Base-by-base conservation (phyloP, 2,888 invertebrate species). In the Pogonocherus hispidulus region DNA sequence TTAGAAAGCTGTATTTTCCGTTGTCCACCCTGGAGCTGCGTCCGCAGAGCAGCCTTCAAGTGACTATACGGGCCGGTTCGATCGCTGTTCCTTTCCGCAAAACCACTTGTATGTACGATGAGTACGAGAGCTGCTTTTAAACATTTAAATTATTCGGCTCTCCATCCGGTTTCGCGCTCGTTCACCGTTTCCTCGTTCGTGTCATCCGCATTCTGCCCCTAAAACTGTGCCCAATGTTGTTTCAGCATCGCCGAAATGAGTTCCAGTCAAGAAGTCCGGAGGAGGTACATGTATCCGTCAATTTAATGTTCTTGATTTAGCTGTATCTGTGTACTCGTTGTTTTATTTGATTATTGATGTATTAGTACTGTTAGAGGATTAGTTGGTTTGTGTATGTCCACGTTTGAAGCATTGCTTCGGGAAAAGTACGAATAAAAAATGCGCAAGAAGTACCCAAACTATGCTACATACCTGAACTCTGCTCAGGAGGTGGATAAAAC, bases 211-310 rank as follows among this genome's bases (percentile, higher is more conserved):
- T 71, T n/a, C n/a, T 57, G 46, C 63, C 67, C 32, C 51, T 37
- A 62, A 70, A 72, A 73, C 59, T 57, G 51, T 59, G 18, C 37
- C 54, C 67, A 69, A 71, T 74, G 67, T 78, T 82, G 82, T 84
- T 84, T 79, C 83, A 84, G 84, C 81, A 81, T 83, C 77, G 83
- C 83, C 76, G 84, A 84, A 83, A 84, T 83, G 84, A 84, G 82
- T 80, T 81, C 82, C 76, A 79, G 83, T 75, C 83, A 84, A 79
- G 85, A 85, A 79, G 83, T 81, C 75, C 83, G 85, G 75, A 81
- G 84, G 84, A 85, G 85, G 85, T 85, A 85, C 70, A 5, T 41
- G 8, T 32, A 60, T 71, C 52, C 35, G 57, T 65, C 49, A 51
- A 51, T 62, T 62, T 37, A 22, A 54, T 56, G 62, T 66, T 37